Base-by-base conservation (phyloP, 2,888 invertebrate genomes). In the Luffia ferchaultella region DNA sequence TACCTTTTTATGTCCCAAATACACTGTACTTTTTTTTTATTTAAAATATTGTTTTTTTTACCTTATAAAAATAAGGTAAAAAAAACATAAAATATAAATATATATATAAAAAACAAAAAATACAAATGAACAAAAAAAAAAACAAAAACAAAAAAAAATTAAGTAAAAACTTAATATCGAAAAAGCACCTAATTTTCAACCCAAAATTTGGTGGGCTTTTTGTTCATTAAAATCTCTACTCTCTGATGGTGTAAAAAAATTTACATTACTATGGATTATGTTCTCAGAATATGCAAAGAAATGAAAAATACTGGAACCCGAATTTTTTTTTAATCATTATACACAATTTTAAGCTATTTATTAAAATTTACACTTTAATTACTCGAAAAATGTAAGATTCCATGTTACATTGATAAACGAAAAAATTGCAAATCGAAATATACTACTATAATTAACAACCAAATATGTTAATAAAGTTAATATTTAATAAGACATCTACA, bases 401-500 rank as follows among this genome's bases (percentile, higher is more conserved):
- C 50, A 52, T 49, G 45, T 45, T 20, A 50, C 50, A 40, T 50
- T 50, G 50, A 50, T 50, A 50, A 46, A 50, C 41, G 46, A 51
- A 30, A 30, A 30, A 51, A 53, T 51, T 49, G 48, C 48, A 50
- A 53, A 53, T 53, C 12, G 43, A 50, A 53, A 53, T 53, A 53
- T 50, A 53, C 50, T 51, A 49, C 51, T 50, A 50, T 53, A 54
- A 54, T 54, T 50, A 51, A 51, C 45, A 51, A 51, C 43, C 48
- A 51, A 51, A 48, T 51, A 51, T 48, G 51, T 50, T 50, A 53
- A 53, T 44, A 48, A 53, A 50, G 40, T 50, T 50, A 53, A 53
- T 53, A 53, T 50, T 53, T 52, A 49, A 51, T 51, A 53, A 52
- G 51, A 53, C 54, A 55, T 55, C 50, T 55, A 55, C 54, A 53